phyloP scores from a whole-genome alignment of 2,888 invertebrate genomes.

The Thysanoteuthis rhombus region DNA sequence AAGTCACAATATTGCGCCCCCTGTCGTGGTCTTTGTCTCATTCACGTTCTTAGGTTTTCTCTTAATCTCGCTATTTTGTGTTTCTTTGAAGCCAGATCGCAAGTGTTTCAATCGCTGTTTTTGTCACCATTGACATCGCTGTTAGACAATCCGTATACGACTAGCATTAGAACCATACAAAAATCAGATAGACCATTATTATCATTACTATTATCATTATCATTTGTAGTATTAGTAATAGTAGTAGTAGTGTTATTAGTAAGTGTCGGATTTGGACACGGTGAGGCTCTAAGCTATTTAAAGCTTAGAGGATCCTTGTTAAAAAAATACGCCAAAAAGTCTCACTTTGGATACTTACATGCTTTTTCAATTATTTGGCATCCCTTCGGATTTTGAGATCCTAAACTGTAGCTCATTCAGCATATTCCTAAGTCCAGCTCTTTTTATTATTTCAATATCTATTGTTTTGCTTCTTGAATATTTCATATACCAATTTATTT shows the following conservation, averaged over 20 bases:
- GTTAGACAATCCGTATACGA: not conserved
- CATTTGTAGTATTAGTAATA: too few species aligned
- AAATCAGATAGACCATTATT: not conserved
- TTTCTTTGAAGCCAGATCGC: not conserved
- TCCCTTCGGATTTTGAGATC: too few species aligned
- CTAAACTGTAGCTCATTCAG: too few species aligned
- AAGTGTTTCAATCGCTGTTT: not conserved
- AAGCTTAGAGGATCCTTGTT: too few species aligned
- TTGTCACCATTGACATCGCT: not conserved
- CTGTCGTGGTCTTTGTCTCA: not conserved
- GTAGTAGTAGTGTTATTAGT: not conserved
- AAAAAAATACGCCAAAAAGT: too few species aligned
- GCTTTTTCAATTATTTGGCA: too few species aligned
- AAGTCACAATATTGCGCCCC: not conserved
- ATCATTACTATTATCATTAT: not conserved
- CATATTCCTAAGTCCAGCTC: too few species aligned
- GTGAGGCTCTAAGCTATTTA: too few species aligned
- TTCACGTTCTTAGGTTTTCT: not conserved
- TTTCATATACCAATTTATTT: not conserved
- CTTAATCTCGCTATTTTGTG: not conserved
- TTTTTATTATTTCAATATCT: not conserved
- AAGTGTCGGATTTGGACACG: too few species aligned
- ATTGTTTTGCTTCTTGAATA: not conserved
- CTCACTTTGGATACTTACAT: too few species aligned
- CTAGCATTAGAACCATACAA: not conserved